These are phyloP conservation scores for Sclerurus mexicanus DNA, from an alignment of 2,113 vertebrate genomes.

Conservation along the genomic window DNA sequence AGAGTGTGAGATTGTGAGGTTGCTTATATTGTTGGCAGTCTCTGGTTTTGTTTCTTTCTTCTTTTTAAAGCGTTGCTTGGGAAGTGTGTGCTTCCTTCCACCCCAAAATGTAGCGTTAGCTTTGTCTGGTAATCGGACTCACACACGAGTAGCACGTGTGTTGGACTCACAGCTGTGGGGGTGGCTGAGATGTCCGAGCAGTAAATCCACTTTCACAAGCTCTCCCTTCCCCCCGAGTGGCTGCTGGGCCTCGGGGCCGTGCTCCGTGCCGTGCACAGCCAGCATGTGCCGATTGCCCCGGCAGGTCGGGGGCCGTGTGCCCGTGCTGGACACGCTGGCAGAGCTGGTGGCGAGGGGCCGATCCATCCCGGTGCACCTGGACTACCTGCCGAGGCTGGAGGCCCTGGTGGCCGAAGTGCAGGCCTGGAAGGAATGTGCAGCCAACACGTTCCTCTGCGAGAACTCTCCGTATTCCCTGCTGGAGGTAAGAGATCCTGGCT, in stretches of 20 bases:
- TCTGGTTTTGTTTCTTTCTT: background rate
- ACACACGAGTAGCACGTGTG: background rate
- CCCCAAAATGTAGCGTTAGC: background rate
- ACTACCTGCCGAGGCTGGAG: conserved; percentile 85
- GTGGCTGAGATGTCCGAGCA: background rate
- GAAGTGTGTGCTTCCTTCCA: background rate
- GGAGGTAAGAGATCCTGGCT: conserved; percentile 77
- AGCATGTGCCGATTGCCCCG: background rate
- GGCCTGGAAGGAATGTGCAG: conserved; percentile 88
- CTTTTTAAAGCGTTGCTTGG: background rate
- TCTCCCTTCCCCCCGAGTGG: background rate
- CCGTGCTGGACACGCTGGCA: conserved; percentile 77
- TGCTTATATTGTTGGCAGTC: background rate
- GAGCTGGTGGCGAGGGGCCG: conserved; percentile 87
- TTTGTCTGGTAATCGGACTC: background rate
- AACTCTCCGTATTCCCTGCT: conserved; percentile 83
- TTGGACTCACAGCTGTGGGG: background rate
- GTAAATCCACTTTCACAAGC: background rate
- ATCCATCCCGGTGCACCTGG: conserved; percentile 87
- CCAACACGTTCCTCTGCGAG: conserved; percentile 82
- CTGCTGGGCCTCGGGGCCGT: background rate
- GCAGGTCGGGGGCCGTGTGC: conserved; percentile 80
- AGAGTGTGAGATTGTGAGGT: background rate
- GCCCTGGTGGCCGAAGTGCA: conserved; percentile 84
- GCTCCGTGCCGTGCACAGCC: too few relatives aligned